These are phyloP conservation scores for Odontesthes bonariensis DNA, from an alignment of 2,113 vertebrate species.

Conservation along the genomic window DNA sequence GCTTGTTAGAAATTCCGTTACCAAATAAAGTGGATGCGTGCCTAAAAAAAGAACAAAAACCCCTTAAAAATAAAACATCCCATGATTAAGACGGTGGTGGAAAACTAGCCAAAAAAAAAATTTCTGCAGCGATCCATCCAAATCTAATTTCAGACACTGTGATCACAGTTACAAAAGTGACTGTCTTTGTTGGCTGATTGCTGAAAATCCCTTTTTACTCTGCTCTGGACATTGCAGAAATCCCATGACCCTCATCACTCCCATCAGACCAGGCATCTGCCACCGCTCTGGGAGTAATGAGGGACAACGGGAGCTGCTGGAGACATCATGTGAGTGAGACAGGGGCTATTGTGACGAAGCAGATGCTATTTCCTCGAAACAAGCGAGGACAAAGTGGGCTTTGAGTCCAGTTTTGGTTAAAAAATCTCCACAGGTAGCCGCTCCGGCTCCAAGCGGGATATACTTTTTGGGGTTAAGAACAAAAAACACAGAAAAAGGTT, in stretches of 20 bases:
- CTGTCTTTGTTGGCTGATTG: constrained; percentile 1
- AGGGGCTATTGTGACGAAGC: background rate
- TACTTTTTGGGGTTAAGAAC: background rate
- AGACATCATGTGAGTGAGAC: constrained; percentile 16
- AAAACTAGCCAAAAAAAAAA: background rate
- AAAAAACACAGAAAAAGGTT: constrained; percentile 16
- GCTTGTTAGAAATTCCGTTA: too few species aligned
- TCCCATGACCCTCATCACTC: constrained; percentile 56
- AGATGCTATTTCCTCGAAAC: constrained; percentile 1
- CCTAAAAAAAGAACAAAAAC: too few species aligned
- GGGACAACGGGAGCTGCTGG: background rate
- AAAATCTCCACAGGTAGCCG: constrained; percentile 24
- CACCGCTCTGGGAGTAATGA: constrained; percentile 4
- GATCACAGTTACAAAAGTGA: background rate
- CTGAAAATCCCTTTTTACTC: constrained; percentile 26
- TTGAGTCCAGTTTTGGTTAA: constrained; percentile 26
- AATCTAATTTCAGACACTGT: constrained; percentile 9
- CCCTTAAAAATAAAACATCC: too few species aligned
- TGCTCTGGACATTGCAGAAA: constrained; percentile 26
- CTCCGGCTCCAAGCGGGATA: background rate
- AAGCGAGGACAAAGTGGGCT: background rate
- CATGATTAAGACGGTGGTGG: background rate
- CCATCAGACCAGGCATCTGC: constrained; percentile 9
- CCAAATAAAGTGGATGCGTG: too few species aligned
- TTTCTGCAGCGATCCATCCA: background rate